Evolutionary conservation across 2,797 vertebrate genomes (phyloP), one percentile per base, ranked within the genome.

Genomic region (Hypotaenidia okinawae): DNA sequence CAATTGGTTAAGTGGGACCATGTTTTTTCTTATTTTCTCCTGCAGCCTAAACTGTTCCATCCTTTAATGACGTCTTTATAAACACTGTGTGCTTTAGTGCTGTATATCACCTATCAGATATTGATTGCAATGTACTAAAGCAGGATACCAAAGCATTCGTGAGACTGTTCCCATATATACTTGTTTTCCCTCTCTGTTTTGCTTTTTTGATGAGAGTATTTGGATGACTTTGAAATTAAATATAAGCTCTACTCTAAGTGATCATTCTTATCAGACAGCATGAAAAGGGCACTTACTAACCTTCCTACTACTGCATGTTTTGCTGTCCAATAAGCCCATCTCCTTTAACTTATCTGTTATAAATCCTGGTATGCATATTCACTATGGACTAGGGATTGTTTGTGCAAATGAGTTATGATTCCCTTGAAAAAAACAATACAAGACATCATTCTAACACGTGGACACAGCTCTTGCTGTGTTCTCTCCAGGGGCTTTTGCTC

Each of bases 321-420:
- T 93, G n/a, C 59, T 87, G 64, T 85, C 87, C 64, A 51, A 55
- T 83, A 22, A 87, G 64, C 64, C 59, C 30, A 47, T 68, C 39
- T 90, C 49, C 66, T 95, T 92, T 82, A 87, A 91, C 67, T 93
- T 91, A 89, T 75, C 70, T 87, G 52, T 80, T 93, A 87, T 84
- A 92, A 94, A 94, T 93, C 79, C 54, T 66, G 25, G 49, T 91
- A 27, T 28, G 45, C 58, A 24, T 74, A 80, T 87, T 89, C 73
- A 84, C 85, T 92, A 72, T 45, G 61, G 78, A 82, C 19, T 0
- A 74, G 63, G 68, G 64, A 89, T 82, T 85, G 28, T 82, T 81
- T 91, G 73, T 83, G 54, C 72, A 96, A 97, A 91, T 83, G 57
- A 95, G 23, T 91, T 94, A 91, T 30, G 69, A 92, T 77, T 94